These are phyloP conservation scores for Astropecten irregularis DNA, from an alignment of 53 echinoderm and acorn worm genomes.

Conservation along the genomic window DNA sequence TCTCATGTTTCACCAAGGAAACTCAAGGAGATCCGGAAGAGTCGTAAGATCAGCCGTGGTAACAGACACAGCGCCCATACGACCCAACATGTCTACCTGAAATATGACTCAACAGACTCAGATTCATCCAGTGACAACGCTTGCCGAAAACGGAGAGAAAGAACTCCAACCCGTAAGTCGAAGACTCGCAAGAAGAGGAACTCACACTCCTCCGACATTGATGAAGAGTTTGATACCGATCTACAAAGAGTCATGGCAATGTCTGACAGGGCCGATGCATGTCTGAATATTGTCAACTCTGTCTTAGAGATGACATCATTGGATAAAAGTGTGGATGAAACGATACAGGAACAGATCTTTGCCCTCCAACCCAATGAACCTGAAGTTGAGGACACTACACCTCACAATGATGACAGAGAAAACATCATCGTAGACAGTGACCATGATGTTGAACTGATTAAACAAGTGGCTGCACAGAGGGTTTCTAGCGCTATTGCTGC, in stretches of 20 bases:
- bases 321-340: conserved; percentile 36
- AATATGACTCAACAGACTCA: conserved; percentile 3
- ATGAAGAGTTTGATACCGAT: conserved; percentile 27
- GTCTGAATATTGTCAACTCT: conserved; percentile 60
- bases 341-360: conserved; percentile 39
- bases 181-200: background rate
- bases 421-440: conserved; percentile 5
- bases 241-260: conserved; percentile 46
- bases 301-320: conserved; percentile 53
- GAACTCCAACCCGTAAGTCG: background rate
- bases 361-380: conserved; percentile 9
- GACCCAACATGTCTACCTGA: background rate
- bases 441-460: conserved; percentile 31
- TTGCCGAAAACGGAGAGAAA: background rate
- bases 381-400: background rate
- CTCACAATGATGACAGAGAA: background rate
- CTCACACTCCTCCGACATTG: conserved; percentile 2
- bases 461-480: conserved; percentile 29
- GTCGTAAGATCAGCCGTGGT: conserved; percentile 17
- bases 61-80: background rate
- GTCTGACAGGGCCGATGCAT: conserved; percentile 56
- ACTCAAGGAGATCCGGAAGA: conserved; percentile 26
- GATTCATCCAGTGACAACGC: conserved; percentile 24
- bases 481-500: conserved; percentile 27
- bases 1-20: conserved; percentile 21